Conservation (phyloP, 2,797 vertebrate genomes). For the Hypotaenidia okinawae region DNA sequence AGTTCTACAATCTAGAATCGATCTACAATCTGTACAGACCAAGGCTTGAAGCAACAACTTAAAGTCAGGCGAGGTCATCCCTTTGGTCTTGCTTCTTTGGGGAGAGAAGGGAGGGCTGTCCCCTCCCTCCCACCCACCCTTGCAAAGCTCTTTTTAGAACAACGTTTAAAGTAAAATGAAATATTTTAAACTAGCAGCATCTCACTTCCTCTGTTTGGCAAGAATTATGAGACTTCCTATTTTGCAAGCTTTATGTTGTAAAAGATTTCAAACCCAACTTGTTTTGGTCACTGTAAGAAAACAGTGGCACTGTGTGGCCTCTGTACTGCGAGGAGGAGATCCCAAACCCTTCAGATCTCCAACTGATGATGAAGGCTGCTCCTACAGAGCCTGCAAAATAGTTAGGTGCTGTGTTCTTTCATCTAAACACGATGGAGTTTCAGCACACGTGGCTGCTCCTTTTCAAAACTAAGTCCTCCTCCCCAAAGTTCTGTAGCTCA, state of each 20-base stretch:
- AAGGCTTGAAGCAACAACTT: background rate
- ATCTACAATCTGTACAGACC: background rate
- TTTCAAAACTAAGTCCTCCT: background rate
- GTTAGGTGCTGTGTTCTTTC: background rate
- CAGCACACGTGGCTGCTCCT: background rate
- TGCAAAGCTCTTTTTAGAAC: background rate
- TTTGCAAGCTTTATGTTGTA: background rate
- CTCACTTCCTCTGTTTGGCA: background rate
- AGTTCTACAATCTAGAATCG: too few relatives aligned
- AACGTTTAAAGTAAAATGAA: background rate
- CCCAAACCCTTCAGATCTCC: background rate
- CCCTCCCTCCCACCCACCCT: background rate
- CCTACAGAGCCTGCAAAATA: background rate
- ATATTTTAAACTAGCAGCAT: background rate
- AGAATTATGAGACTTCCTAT: background rate
- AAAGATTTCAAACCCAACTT: background rate
- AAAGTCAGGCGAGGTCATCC: background rate
- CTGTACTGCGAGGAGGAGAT: background rate
- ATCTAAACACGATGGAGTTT: background rate
- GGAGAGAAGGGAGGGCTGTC: background rate
- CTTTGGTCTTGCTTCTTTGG: background rate
- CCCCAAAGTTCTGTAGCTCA: background rate
- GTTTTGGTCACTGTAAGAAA: background rate
- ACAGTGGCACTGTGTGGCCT: background rate
- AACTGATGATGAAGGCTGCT: background rate